These are phyloP conservation scores for Labeo rohita DNA, from an alignment of 2,113 vertebrate genomes.

Conservation along the genomic window DNA sequence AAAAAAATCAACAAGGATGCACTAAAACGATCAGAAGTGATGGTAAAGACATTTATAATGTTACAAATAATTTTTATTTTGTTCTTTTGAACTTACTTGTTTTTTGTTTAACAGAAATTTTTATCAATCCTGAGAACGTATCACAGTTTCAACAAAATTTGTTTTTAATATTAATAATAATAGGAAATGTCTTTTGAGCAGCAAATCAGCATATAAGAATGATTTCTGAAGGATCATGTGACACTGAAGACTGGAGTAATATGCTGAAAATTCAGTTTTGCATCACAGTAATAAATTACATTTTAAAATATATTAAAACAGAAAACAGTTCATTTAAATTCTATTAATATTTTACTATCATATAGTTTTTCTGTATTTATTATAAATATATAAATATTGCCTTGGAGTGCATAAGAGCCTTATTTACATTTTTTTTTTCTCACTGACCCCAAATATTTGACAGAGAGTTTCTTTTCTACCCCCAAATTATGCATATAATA, in stretches of 20 bases:
- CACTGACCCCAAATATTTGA: neutral
- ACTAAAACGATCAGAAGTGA: neutral
- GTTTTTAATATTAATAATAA: no score
- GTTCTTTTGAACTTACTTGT: neutral
- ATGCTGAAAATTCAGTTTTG: neutral
- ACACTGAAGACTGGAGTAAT: no score
- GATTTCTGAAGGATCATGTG: no score
- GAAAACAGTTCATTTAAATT: no score
- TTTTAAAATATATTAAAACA: neutral
- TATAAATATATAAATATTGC: neutral
- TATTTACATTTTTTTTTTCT: neutral
- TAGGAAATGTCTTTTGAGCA: no score
- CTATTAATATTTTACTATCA: neutral
- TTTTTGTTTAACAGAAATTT: neutral
- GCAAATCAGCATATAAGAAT: no score
- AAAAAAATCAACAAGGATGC: no score
- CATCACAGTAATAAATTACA: neutral
- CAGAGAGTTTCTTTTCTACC: neutral
- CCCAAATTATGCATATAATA: neutral
- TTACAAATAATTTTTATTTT: no score
- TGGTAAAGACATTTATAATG: neutral
- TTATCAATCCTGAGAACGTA: neutral
- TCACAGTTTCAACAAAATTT: no score
- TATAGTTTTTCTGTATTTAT: neutral
- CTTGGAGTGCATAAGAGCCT: neutral